Conservation (phyloP, 2,113 vertebrate species). For the Thamnophis sirtalis region DNA sequence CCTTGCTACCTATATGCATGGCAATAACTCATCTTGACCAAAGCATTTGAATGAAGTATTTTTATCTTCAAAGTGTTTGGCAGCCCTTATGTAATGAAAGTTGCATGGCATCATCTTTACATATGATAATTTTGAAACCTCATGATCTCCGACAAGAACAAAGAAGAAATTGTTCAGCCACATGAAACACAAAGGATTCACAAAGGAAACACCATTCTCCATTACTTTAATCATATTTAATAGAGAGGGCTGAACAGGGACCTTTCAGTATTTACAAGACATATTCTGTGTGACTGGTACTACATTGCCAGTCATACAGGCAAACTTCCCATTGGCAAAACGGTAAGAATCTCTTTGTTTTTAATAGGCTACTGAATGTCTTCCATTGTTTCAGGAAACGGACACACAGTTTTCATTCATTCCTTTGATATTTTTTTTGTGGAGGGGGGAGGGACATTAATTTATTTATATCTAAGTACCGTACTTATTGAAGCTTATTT, state of each 20-base stretch:
- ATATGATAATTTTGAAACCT: not conserved
- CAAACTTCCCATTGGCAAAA: constrained; percentile 45
- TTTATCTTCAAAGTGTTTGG: constrained; percentile 57
- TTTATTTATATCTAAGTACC: not conserved
- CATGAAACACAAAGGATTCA: not conserved
- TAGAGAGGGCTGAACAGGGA: constrained; percentile 31
- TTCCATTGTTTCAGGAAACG: constrained; percentile 27
- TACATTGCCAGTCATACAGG: constrained; percentile 32
- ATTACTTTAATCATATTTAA: constrained; percentile 27
- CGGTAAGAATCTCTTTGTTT: constrained; percentile 45
- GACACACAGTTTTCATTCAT: not conserved
- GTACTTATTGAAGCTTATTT: not conserved
- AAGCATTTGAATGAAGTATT: constrained; percentile 32
- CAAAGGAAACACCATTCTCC: not conserved
- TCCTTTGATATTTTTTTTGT: not conserved
- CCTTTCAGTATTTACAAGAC: constrained; percentile 32
- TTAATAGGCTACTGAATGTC: constrained; percentile 44
- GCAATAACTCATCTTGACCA: constrained; percentile 25
- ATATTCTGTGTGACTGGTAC: not conserved
- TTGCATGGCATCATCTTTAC: constrained; percentile 27
- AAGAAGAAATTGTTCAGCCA: constrained; percentile 32
- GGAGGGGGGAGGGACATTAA: not conserved
- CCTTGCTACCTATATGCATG: constrained; percentile 6
- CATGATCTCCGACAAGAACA: constrained; percentile 7
- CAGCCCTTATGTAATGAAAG: constrained; percentile 38